Evolutionary conservation across 2,888 invertebrate species (phyloP), one percentile per base, ranked within the genome.

Genomic region (Heliothis peltigera): DNA sequence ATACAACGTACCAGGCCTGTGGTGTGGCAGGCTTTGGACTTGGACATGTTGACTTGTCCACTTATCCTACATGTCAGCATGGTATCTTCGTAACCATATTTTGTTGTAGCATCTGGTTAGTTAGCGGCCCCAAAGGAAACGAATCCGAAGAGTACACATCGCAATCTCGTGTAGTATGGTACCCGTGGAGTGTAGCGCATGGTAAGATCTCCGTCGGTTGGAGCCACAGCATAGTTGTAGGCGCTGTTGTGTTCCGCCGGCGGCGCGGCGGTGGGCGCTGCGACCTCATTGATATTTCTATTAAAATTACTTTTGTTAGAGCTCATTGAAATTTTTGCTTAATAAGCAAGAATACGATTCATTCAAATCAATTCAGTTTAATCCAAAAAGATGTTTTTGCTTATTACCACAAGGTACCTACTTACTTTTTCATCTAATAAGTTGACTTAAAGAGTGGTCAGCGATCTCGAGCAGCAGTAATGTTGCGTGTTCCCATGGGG

Each of bases 161-260:
- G 39, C 39, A 39, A 4, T 15, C 3, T 3, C n/a, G n/a, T 39
- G n/a, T n/a, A 39, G 15, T 39, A n/a, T 39, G 15, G n/a, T 4
- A 39, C 0, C 15, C 39, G 25, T 28, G n/a, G n/a, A n/a, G n/a
- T n/a, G 42, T 35, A 58, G 53, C 32, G 57, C 52, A 42, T 52
- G 53, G 22, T 60, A 18, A 43, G 46, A 60, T 25, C 43, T 60
- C 69, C 75, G 75, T 47, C 35, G 17, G n/a, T 10, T 18, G 42
- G 17, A 19, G 51, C 8, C 8, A 43, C 52, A 44, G 25, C 28
- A 21, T 10, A 53, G 19, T 10, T 8, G 28, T 25, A 73, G 54
- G 55, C 51, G 54, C 70, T 68, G 69, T 43, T 68, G 46, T 44
- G 69, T 60, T 70, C 70, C 75, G 75, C 46, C 46, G 59, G 21